phyloP scores from a whole-genome alignment of 1,140 invertebrate genomes.

The Melipona quadrifasciata region DNA sequence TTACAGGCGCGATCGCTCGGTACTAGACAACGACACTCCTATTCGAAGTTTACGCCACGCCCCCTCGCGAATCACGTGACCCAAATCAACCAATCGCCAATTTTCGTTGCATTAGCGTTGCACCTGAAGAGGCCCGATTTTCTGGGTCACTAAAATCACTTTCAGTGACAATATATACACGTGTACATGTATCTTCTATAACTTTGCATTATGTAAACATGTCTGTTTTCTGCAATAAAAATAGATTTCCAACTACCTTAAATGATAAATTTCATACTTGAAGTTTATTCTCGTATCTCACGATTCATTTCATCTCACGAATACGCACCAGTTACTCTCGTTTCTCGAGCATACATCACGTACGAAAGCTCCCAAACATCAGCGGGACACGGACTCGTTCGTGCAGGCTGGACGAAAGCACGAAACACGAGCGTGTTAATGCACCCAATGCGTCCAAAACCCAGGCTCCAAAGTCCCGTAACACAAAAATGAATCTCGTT shows the following conservation, averaged over 20 bases:
- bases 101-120: no score
- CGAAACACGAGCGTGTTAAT: constrained; percentile 29
- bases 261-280: background rate
- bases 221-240: no score
- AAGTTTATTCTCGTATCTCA: background rate
- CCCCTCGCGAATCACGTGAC: no score
- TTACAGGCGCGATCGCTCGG: no score
- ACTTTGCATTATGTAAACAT: background rate
- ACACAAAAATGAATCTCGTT: background rate
- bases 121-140: no score
- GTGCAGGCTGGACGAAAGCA: background rate
- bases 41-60: no score
- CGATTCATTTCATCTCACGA: background rate
- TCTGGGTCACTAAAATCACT: no score
- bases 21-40: no score
- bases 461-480: background rate
- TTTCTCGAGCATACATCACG: background rate
- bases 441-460: background rate
- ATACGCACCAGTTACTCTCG: background rate
- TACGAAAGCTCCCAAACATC: background rate
- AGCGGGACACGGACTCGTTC: background rate
- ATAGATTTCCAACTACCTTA: background rate
- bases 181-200: background rate
- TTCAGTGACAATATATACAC: no score
- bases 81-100: no score